Conservation (phyloP, 2,888 invertebrate genomes). For the Perdita meconis region DNA sequence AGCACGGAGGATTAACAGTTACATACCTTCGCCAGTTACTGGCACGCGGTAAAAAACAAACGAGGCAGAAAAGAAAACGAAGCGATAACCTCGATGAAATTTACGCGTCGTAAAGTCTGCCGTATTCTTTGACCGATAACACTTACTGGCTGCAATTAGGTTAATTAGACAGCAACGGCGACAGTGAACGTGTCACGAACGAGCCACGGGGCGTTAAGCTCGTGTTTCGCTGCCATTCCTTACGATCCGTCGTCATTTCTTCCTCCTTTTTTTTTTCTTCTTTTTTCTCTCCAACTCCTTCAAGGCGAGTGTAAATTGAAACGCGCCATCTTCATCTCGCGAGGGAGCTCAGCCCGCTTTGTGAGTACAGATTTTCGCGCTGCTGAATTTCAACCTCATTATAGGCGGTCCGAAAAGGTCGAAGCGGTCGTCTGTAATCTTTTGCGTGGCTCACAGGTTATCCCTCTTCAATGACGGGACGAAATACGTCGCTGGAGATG, state of each 20-base stretch:
- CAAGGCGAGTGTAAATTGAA: too few relatives aligned
- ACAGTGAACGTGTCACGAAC: constrained; percentile 31
- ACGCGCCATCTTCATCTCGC: too few relatives aligned
- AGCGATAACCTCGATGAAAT: constrained; percentile 44
- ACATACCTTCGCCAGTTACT: background rate
- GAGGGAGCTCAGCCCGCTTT: too few relatives aligned
- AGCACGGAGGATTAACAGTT: background rate
- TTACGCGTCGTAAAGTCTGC: constrained; percentile 36
- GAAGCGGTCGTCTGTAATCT: constrained; percentile 1
- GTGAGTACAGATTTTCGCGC: background rate
- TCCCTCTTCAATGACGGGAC: background rate
- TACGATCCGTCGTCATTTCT: background rate
- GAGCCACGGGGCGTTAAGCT: background rate
- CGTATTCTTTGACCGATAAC: constrained; percentile 52
- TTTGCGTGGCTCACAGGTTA: background rate
- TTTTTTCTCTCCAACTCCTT: too few relatives aligned
- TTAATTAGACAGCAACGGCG: constrained; percentile 58
- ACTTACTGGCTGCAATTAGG: constrained; percentile 62
- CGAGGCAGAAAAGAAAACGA: constrained; percentile 16
- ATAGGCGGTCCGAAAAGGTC: background rate
- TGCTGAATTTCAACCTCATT: constrained; percentile 13
- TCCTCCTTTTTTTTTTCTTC: background rate
- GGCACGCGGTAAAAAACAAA: background rate
- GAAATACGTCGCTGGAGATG: background rate
- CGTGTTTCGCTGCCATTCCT: constrained; percentile 2